These are phyloP conservation scores for Encarsia formosa DNA, from an alignment of 2,888 invertebrate species.

Conservation along the genomic window DNA sequence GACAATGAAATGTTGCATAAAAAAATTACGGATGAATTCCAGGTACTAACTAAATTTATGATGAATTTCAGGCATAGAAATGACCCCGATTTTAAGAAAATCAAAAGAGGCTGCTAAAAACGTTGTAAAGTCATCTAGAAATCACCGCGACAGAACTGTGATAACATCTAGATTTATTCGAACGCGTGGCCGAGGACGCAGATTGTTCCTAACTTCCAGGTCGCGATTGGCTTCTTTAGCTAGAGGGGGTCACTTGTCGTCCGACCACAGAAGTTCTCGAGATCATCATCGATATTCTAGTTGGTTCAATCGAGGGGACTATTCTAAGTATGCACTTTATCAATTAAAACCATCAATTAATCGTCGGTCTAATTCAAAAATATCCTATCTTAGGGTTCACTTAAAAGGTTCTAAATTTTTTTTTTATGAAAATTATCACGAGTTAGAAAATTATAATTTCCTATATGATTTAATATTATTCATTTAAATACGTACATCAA, in stretches of 20 bases:
- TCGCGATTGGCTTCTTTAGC: constrained; percentile 56
- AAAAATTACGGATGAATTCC: background rate
- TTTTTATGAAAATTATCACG: too few relatives aligned
- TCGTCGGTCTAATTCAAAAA: too few relatives aligned
- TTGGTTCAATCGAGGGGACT: constrained; percentile 47
- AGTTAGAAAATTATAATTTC: too few relatives aligned
- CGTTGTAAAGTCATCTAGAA: constrained; percentile 54
- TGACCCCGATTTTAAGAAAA: constrained; percentile 80
- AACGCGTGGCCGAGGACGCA: constrained; percentile 51
- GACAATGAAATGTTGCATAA: background rate
- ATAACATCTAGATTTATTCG: constrained; percentile 45
- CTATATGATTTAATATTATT: too few relatives aligned
- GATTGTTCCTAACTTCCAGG: constrained; percentile 63
- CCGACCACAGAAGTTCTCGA: constrained; percentile 43
- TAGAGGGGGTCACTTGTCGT: constrained; percentile 41
- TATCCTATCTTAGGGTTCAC: too few relatives aligned
- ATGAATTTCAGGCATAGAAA: constrained; percentile 60
- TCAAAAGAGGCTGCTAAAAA: constrained; percentile 78
- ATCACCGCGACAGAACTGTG: constrained; percentile 37
- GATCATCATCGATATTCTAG: constrained; percentile 44
- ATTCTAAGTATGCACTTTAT: constrained; percentile 41
- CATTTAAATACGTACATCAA: too few relatives aligned
- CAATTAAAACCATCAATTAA: background rate
- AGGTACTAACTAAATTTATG: constrained; percentile 5
- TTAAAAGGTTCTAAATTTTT: too few relatives aligned